Evolutionary conservation across 2,797 vertebrate genomes (phyloP).

Genomic region (Eremophila alpestris): DNA sequence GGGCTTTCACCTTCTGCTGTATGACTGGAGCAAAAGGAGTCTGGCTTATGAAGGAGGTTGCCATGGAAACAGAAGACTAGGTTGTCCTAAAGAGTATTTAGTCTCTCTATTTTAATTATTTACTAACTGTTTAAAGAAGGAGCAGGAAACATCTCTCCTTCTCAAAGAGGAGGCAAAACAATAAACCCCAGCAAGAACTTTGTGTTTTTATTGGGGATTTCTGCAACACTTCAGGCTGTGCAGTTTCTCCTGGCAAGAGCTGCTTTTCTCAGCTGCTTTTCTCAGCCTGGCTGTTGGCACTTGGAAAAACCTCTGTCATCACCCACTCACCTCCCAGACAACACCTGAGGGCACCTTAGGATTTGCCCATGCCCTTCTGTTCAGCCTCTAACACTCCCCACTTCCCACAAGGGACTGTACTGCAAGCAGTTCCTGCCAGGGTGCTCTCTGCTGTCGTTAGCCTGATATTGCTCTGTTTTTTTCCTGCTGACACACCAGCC

Average conservation of each 20-base stretch:
- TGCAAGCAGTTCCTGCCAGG: not conserved
- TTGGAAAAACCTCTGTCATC: constrained; percentile 4
- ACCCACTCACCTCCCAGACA: constrained; percentile 29
- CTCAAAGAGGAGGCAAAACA: not conserved
- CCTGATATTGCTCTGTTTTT: not conserved
- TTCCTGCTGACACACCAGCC: not conserved
- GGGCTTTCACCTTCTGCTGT: not conserved
- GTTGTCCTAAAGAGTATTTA: constrained; percentile 71
- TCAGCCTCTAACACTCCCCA: not conserved
- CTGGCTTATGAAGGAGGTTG: constrained; percentile 60
- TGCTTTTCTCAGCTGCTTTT: constrained; percentile 10
- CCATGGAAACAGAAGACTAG: constrained; percentile 68
- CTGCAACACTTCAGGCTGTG: not conserved
- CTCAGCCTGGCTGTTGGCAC: not conserved
- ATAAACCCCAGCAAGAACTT: not conserved
- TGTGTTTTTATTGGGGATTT: not conserved
- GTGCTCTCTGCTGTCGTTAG: not conserved
- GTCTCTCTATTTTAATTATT: constrained; percentile 75
- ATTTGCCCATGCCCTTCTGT: not conserved
- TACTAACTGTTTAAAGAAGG: constrained; percentile 64
- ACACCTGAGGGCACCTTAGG: constrained; percentile 4
- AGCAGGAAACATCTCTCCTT: constrained; percentile 30
- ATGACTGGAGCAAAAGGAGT: constrained; percentile 38
- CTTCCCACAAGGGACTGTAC: not conserved
- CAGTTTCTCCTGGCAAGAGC: not conserved